Base-by-base conservation (phyloP, 2,113 vertebrate species). In the Puma concolor region DNA sequence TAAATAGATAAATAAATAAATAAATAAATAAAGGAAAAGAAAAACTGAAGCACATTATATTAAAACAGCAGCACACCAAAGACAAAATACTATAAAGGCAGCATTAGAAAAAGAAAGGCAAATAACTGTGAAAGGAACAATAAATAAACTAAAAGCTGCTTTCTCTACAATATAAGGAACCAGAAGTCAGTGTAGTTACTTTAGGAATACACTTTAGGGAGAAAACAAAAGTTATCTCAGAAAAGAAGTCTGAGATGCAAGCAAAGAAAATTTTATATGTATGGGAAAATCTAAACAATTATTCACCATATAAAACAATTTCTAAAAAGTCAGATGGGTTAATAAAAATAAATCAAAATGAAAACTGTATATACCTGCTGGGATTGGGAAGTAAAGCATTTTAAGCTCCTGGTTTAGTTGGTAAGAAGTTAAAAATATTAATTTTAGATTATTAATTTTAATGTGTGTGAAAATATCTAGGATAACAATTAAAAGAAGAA, bases 361-460 rank as follows among this genome's bases (percentile, higher is more conserved):
- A 88, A 88, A 95, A 74, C 48, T 85, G 17, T 50, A 80, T 72
- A 23, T 72, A 77, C 33, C 23, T 69, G 74, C 16, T 31, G 9
- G 36, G 1, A 69, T 88, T 88, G 17, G 3, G 41, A 16, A 88
- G 10, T 64, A 36, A 94, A 87, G 66, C 3, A 50, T 86, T 93
- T 82, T 79, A 94, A 93, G 14, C 1, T 64, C 27, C 23, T 81
- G 6, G 36, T 69, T 90, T 48, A 74, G 19, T 69, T 90, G 29
- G 10, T 87, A 87, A 87, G 12, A 79, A 4, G 3, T 95, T 64
- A 86, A 63, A 77, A 21, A 77, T 63, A 84, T 48, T 66, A 81
- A 95, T 36, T 86, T 86, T 21, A 48, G 38, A 76, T 12, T 16
- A 7, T 44, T 87, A 63, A 81, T 90, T 90, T 95, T 96, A 96